Conservation (phyloP, 2,888 invertebrate species). For the Luperina nickerlii region DNA sequence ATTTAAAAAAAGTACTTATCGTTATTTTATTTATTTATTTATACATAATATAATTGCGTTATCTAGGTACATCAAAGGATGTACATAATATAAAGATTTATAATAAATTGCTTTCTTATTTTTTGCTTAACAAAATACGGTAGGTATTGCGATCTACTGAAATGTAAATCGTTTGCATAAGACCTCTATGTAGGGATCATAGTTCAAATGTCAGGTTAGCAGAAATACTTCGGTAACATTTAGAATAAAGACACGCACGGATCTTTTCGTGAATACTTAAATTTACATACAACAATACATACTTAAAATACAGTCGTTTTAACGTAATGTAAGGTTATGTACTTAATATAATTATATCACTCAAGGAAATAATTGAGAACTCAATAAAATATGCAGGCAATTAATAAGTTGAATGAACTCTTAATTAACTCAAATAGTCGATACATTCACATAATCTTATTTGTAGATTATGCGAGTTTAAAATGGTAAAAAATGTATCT, state of each 20-base stretch:
- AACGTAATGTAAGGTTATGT: not conserved
- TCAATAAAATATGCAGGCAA: not conserved
- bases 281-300: too few relatives aligned
- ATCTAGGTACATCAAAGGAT: not conserved
- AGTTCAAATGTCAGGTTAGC: conserved; percentile 18
- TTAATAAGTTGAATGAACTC: conserved; percentile 22
- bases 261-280: not conserved
- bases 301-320: not conserved
- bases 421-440: too few relatives aligned
- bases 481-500: not conserved
- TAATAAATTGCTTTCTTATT: not conserved
- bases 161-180: not conserved
- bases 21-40: too few relatives aligned
- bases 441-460: not conserved
- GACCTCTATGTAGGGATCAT: conserved; percentile 4
- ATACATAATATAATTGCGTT: not conserved
- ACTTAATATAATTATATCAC: not conserved
- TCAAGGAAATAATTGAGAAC: conserved; percentile 1
- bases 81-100: not conserved
- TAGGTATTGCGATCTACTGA: not conserved
- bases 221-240: conserved; percentile 12
- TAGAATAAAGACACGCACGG: not conserved
- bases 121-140: not conserved
- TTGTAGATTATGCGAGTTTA: not conserved
- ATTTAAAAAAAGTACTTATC: not conserved